Evolutionary conservation across 2,888 invertebrate species (phyloP).

Genomic region (Lithophane semibrunnea): DNA sequence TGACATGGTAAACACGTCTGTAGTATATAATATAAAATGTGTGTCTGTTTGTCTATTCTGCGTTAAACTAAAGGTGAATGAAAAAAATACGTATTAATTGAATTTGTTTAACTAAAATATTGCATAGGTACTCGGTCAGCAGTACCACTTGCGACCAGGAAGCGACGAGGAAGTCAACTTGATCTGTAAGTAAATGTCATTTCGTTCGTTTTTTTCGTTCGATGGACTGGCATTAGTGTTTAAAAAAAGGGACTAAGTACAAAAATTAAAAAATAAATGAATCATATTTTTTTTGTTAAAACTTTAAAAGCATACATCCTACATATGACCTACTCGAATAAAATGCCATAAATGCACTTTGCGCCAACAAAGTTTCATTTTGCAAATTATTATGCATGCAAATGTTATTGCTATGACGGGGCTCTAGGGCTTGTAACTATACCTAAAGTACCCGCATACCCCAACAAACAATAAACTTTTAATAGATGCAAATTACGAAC

Average conservation of each 20-base stretch:
- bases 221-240: neutral
- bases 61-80: neutral
- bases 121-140: neutral
- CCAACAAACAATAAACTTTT: conserved; percentile 42
- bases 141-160: neutral
- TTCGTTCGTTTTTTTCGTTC: neutral
- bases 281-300: too few species aligned
- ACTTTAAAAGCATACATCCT: neutral
- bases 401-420: neutral
- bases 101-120: neutral
- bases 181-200: neutral
- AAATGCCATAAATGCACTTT: neutral
- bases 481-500: conserved; percentile 22
- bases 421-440: neutral
- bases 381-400: conserved; percentile 29
- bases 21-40: neutral
- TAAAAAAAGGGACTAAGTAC: too few species aligned
- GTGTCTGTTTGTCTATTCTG: neutral
- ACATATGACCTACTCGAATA: neutral
- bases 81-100: neutral
- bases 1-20: conserved; percentile 45
- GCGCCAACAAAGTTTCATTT: conserved; percentile 2
- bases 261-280: too few species aligned
- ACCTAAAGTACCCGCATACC: conserved; percentile 32
- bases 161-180: neutral